Evolutionary conservation across 2,113 vertebrate genomes (phyloP).

Genomic region (Ploceus nigricollis): DNA sequence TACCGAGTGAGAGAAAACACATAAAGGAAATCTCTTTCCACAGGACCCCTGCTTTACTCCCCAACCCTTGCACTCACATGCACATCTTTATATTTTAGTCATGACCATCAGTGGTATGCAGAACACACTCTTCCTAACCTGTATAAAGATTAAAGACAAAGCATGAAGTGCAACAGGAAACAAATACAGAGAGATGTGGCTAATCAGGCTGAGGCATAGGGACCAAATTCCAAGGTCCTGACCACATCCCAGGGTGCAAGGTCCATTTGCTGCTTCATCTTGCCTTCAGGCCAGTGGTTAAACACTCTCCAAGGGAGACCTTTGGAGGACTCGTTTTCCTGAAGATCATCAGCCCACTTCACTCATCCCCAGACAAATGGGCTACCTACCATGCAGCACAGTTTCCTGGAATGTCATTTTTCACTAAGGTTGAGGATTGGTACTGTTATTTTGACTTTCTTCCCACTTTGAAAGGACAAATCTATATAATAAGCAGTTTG

Average conservation of each 20-base stretch:
- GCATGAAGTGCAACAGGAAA: background rate
- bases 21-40: background rate
- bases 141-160: background rate
- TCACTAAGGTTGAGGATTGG: background rate
- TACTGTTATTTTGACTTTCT: background rate
- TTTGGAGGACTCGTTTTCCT: background rate
- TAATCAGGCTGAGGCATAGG: background rate
- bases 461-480: background rate
- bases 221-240: background rate
- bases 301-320: background rate
- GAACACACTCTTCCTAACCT: background rate
- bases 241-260: background rate
- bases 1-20: background rate
- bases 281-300: too few relatives aligned
- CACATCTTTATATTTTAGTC: background rate
- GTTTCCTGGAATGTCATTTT: background rate
- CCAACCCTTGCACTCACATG: background rate
- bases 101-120: background rate
- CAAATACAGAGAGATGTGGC: background rate
- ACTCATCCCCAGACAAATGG: background rate
- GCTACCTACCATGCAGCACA: background rate
- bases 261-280: background rate
- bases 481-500: background rate
- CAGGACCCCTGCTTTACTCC: background rate
- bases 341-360: background rate